Conservation (phyloP, 1,140 invertebrate species). For the Thaumatotibia leucotreta region DNA sequence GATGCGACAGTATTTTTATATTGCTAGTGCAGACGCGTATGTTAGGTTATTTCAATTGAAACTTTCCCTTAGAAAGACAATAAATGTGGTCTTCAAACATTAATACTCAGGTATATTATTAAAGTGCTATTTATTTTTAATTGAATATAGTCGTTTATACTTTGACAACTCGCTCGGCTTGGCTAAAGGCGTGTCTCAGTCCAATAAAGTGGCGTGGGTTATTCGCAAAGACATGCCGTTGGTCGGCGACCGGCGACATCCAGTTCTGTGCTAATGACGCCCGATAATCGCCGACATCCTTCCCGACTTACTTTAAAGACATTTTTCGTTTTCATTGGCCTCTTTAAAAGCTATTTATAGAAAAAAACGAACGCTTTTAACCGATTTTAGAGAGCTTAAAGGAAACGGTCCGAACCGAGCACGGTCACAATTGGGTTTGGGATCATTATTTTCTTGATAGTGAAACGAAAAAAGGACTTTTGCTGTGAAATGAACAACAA, state of each 20-base stretch:
- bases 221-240: constrained; percentile 1
- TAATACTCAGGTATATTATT: no score
- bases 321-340: constrained; percentile 31
- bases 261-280: constrained; percentile 35
- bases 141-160: no score
- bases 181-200: not conserved
- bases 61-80: no score
- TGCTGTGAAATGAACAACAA: no score
- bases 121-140: no score
- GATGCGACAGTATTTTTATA: no score
- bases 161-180: not conserved
- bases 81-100: no score
- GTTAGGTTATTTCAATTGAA: no score
- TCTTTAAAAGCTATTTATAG: constrained; percentile 19
- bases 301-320: constrained; percentile 29
- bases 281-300: constrained; percentile 53
- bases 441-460: not conserved
- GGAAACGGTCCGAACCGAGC: not conserved
- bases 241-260: constrained; percentile 17
- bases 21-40: no score
- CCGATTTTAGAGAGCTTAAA: not conserved
- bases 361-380: constrained; percentile 7
- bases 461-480: no score
- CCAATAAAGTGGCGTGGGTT: not conserved
- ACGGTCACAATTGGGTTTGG: not conserved